These are phyloP conservation scores for Dromas ardeola DNA, from an alignment of 2,113 vertebrate genomes.

Conservation along the genomic window DNA sequence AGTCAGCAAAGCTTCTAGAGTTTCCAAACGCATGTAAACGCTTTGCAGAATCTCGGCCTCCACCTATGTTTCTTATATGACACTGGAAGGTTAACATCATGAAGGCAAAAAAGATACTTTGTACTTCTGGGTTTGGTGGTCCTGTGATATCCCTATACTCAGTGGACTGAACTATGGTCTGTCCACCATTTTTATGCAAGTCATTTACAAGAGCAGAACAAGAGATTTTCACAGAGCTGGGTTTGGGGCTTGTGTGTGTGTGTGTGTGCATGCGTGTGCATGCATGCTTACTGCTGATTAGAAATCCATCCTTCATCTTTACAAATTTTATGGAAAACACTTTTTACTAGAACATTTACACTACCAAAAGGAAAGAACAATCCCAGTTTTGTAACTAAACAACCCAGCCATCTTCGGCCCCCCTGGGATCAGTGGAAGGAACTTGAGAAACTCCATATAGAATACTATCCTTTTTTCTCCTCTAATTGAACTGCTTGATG, in stretches of 20 bases:
- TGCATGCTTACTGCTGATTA: not conserved
- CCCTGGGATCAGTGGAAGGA: not conserved
- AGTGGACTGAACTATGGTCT: not conserved
- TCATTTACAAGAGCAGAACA: not conserved
- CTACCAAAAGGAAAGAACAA: not conserved
- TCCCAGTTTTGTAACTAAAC: not conserved
- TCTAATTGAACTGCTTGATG: not conserved
- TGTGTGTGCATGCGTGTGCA: rapidly evolving
- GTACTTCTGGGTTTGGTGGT: not conserved
- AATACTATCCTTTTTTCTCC: not conserved
- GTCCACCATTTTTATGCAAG: not conserved
- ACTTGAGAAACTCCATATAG: not conserved
- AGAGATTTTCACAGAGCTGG: not conserved
- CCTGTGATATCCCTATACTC: not conserved
- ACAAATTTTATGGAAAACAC: not conserved
- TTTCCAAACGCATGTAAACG: not conserved
- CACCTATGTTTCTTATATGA: not conserved
- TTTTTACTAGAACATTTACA: not conserved
- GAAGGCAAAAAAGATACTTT: not conserved
- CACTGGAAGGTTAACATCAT: not conserved
- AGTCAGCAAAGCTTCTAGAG: not conserved
- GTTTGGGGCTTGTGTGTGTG: not conserved
- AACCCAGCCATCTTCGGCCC: not conserved
- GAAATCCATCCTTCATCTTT: not conserved
- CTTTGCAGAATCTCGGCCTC: not conserved